These are phyloP conservation scores for Hypomecis punctinalis DNA, from an alignment of 2,888 invertebrate species.

Conservation along the genomic window DNA sequence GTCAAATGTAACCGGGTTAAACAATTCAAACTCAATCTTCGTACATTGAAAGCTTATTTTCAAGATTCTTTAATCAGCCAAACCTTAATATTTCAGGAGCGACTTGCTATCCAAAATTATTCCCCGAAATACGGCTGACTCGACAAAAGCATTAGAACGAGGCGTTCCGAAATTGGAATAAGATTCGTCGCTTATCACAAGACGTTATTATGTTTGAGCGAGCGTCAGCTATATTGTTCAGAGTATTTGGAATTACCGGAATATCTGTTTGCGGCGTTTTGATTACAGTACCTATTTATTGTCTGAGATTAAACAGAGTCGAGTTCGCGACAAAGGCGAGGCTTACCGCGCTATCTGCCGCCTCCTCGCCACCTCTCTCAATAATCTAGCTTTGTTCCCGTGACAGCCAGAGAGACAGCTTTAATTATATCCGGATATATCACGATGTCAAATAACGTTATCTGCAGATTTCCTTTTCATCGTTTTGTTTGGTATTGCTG, in stretches of 20 bases:
- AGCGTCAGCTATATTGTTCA: conserved; percentile 43
- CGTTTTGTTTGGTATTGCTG: conserved; percentile 7
- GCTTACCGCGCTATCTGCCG: conserved; percentile 32
- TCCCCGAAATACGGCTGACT: conserved; percentile 10
- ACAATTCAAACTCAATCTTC: no score
- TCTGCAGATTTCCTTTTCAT: conserved; percentile 14
- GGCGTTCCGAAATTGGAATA: conserved; percentile 30
- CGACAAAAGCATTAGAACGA: conserved; percentile 16
- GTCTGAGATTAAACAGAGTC: conserved; percentile 26
- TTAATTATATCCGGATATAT: conserved; percentile 37
- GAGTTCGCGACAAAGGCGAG: conserved; percentile 47
- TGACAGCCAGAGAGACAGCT: conserved; percentile 46
- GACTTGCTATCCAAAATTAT: conserved; percentile 2
- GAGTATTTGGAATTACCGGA: conserved; percentile 39
- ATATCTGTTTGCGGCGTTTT: conserved; percentile 46
- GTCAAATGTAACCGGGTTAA: neutral
- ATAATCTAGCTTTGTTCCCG: conserved; percentile 44
- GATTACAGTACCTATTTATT: conserved; percentile 31
- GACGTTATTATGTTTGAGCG: conserved; percentile 40
- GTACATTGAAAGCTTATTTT: no score
- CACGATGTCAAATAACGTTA: conserved; percentile 14
- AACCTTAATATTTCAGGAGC: conserved; percentile 1
- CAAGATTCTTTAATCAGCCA: no score
- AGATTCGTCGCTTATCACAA: conserved; percentile 25
- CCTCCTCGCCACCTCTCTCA: conserved; percentile 20